Base-by-base conservation (phyloP, 2,113 vertebrate species). In the Scopus umbretta region DNA sequence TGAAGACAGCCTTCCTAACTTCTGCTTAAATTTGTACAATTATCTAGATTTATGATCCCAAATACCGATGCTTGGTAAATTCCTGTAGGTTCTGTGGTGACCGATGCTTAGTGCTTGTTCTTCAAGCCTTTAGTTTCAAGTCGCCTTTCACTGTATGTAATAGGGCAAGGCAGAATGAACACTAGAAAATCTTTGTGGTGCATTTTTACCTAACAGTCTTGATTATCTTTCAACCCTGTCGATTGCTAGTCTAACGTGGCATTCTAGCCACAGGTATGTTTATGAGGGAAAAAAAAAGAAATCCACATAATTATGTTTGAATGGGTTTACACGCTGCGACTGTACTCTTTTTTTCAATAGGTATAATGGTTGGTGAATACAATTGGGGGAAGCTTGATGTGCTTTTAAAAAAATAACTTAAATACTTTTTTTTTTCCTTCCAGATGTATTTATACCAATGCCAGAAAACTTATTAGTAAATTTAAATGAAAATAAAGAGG, bases 371-470 rank as follows among this genome's bases (percentile, higher is more conserved):
- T 70, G 38, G 29, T 59, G 84, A 81, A 67, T 71, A 63, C 16
- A 87, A 11, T 10, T 29, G 13, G 10, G 30, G 38, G 11, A 78
- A 47, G n/a, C 10, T 45, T 80, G 71, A 67, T 80, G 16, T 53
- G 29, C 59, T 71, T 91, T 67, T 67, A 30, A 72, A 78, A 78
- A 85, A 55, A 6, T 62, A 92, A 62, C 36, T 58, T 17, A 30
- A 85, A 38, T 16, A 20, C 47, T 72, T 97, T 65, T 97, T 65
- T 97, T 92, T 86, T 80, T 38, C 85, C 84, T 97, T 98, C 86
- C 98, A 99, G 99, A 99, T 98, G 98, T 99, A 90, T 99, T 99
- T 98, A 98, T 99, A 98, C 99, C 99, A 86, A 99, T 99, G 98
- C 99, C 99, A 97, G 99, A 99, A 98, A 99, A 99, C 98, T 98